These are phyloP conservation scores for Pseudotriccus pelzelni DNA, from an alignment of 2,797 vertebrate genomes.

Conservation along the genomic window DNA sequence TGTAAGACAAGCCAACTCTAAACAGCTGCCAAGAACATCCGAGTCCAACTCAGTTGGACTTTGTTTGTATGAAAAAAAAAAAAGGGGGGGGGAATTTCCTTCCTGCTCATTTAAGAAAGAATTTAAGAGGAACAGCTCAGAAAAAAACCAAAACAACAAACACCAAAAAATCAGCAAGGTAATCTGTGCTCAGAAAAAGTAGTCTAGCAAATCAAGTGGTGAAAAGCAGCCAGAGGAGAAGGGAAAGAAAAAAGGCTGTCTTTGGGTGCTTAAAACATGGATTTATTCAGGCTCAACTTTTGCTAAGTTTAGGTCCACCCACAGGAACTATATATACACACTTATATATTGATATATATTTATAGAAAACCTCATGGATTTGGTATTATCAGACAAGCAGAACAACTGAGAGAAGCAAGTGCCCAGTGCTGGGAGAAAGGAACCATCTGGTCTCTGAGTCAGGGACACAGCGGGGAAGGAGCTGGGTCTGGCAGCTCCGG, in stretches of 20 bases:
- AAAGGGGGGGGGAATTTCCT: neutral
- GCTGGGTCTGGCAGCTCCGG: neutral
- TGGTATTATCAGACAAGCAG: neutral
- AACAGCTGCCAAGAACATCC: conserved; percentile 21
- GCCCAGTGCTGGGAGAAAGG: neutral
- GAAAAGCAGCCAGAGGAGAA: neutral
- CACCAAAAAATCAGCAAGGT: neutral
- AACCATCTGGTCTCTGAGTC: neutral
- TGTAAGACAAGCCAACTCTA: neutral
- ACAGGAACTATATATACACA: neutral
- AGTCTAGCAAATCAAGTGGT: neutral
- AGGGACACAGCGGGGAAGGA: neutral
- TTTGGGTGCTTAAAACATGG: accelerated
- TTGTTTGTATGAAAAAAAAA: neutral
- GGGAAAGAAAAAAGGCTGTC: neutral
- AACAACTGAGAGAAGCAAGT: neutral
- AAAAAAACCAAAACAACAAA: no score
- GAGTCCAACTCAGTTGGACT: neutral
- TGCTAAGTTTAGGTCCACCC: accelerated
- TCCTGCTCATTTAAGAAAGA: conserved; percentile 20
- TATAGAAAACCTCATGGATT: neutral
- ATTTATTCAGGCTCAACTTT: neutral
- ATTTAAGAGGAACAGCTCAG: neutral
- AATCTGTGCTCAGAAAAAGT: neutral
- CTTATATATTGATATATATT: neutral